Evolutionary conservation across 1,140 invertebrate species (phyloP), one percentile per base, ranked within the genome.

Genomic region (Bombus sibiricus): DNA sequence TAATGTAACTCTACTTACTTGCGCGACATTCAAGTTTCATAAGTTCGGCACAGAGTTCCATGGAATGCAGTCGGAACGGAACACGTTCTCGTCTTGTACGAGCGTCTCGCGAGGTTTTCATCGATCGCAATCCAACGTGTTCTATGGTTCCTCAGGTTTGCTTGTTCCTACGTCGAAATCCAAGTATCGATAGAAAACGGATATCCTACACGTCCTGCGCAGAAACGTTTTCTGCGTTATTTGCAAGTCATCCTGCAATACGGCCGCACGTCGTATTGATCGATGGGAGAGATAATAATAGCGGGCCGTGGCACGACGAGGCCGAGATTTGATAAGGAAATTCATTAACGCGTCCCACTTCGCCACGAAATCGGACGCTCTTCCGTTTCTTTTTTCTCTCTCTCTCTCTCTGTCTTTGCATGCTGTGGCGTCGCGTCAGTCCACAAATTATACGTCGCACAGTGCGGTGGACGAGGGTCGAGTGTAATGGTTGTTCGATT

Each of bases 311-410:
- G 84, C 77, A 78, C 83, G 69, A 88, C 87, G 86, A 90, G 90
- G 91, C 77, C 88, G 62, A 87, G 86, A 90, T 92, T 92, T 92
- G 93, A 93, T 93, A 93, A 93, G 92, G 88, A 92, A 93, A 94
- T 93, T 93, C 92, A 93, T 93, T 93, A 94, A 92, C 92, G 93
- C 89, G 93, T 83, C 88, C 92, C 91, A 93, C 89, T 93, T 93
- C 89, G 88, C 66, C 74, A 28, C 22, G 57, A 37, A 80, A 86
- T 86, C 41, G 47, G 43, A 53, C 62, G 32, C 34, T 39, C 59
- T 41, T 28, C 4, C 25, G 22, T 72, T 62, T 73, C 64, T 69
- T 41, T 86, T 22, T 1, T 22, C 66, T 18, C 5, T 34, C 13
- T 32, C 9, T 37, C 34, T 37, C 5, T 18, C 13, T 32, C 68